Base-by-base conservation (phyloP, 1,140 invertebrate genomes). In the Zaprionus nigranus region DNA sequence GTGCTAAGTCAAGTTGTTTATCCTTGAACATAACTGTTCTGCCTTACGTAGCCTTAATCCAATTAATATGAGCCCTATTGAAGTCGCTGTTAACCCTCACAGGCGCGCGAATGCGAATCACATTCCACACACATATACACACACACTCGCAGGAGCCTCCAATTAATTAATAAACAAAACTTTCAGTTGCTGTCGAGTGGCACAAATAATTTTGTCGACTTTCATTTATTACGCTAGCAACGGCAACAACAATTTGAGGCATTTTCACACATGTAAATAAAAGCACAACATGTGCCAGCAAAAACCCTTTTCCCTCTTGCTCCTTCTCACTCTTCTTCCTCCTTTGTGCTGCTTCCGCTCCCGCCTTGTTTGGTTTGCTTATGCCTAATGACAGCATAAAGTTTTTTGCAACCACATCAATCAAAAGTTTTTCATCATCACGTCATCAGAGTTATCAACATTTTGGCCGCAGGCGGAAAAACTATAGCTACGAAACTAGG, bases 361-460 rank as follows among this genome's bases (percentile, higher is more conserved):
- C 7, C n/a, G 38, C 49, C 30, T 62, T 51, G 36, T 63, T 53
- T 71, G 73, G 49, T 57, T 75, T 71, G 61, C 43, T 46, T 70
- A 49, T 62, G 79, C 83, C 79, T 90, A 90, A 90, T 90, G 87
- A 90, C 87, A 90, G 76, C 71, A 80, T 90, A 81, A 90, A 90
- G 87, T 90, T 90, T 90, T 91, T 87, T 79, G 81, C 85, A 81
- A 90, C 79, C 83, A 82, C 86, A 90, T 90, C 86, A 90, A 90
- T 90, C 86, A 90, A 90, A 90, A 90, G 87, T 90, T 90, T 90
- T 91, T 87, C 87, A 91, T 90, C 87, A 91, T 46, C 40, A 91
- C 88, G 86, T 90, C 86, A 90, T 91, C 86, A 90, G 87, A 88
- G 86, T 90, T 90, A 90, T 90, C 86, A 90, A 76, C 86, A 81